Evolutionary conservation across 1,140 invertebrate species (phyloP), one percentile per base, ranked within the genome.

Genomic region (Periplaneta americana): DNA sequence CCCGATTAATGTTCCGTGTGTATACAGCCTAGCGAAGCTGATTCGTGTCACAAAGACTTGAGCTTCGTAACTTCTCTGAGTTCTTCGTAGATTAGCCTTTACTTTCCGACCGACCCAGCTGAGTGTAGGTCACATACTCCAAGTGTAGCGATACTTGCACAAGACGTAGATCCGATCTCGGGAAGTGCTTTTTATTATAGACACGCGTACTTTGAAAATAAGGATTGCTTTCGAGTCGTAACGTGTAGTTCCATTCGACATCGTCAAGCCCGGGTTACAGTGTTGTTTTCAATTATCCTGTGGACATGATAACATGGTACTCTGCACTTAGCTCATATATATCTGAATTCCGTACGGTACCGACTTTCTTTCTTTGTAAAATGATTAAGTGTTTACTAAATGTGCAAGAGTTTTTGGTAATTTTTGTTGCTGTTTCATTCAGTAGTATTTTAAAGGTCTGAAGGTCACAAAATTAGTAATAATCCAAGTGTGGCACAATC

Each of bases 401-500:
- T 77, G 31, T 78, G 36, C 31, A 35, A 34, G 31, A 32, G 34
- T 75, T 78, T 78, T 78, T 39, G n/a, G 36, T 78, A 32, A 37
- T 22, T 48, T 78, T n/a, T 32, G 34, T 36, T 48, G 31, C 0
- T 4, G 31, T 34, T 32, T 78, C 36, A 37, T 28, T 78, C 28
- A 37, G 28, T 78, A 28, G 22, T 39, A 37, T 75, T 75, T n/a
- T 33, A 10, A 36, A 78, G 17, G 15, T 78, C 34, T 33, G 22
- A 36, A 78, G 17, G 15, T 78, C 39, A 32, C 13, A 31, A 37
- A 36, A 78, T 22, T 34, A 32, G 22, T 31, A 35, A 37, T 32
- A 32, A 78, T 78, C 33, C 22, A 79, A n/a, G n/a, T 80, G 66
- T 80, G 39, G 79, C 39, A 80, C 79, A 80, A 80, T 80, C 79